Conservation (phyloP, 2,888 invertebrate genomes). For the Parnassius glacialis region DNA sequence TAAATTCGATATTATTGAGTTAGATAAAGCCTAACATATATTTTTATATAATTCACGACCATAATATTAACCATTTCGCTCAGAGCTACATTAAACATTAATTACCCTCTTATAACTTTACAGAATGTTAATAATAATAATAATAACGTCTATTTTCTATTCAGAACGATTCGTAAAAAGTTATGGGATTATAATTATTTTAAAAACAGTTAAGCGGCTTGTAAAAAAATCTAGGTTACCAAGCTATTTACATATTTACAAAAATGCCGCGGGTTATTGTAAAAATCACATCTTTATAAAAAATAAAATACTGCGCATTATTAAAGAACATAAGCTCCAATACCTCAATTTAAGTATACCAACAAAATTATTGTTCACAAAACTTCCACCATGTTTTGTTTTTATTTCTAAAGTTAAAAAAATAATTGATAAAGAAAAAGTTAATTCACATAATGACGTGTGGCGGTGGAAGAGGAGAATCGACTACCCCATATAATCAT, state of each 20-base stretch:
- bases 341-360: too few relatives aligned
- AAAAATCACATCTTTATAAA: constrained; percentile 7
- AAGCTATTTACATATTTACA: constrained; percentile 65
- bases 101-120: constrained; percentile 26
- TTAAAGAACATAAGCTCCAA: too few relatives aligned
- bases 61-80: constrained; percentile 16
- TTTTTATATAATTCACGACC: constrained; percentile 12
- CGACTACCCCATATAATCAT: too few relatives aligned
- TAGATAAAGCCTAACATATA: constrained; percentile 12
- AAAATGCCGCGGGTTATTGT: constrained; percentile 28
- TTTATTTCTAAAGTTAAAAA: too few relatives aligned
- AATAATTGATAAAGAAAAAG: too few relatives aligned
- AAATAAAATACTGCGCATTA: too few relatives aligned
- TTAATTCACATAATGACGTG: too few relatives aligned
- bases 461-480: too few relatives aligned
- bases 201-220: constrained; percentile 50
- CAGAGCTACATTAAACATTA: constrained; percentile 24
- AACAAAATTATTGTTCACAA: too few relatives aligned
- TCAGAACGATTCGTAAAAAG: constrained; percentile 26
- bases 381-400: too few relatives aligned
- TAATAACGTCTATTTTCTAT: constrained; percentile 17
- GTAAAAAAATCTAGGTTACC: constrained; percentile 64
- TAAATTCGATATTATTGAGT: constrained; percentile 23
- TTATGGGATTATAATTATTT: constrained; percentile 28
- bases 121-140: constrained; percentile 6